These are phyloP conservation scores for Aphaenogaster floridana DNA, from an alignment of 1,140 invertebrate genomes.

Conservation along the genomic window DNA sequence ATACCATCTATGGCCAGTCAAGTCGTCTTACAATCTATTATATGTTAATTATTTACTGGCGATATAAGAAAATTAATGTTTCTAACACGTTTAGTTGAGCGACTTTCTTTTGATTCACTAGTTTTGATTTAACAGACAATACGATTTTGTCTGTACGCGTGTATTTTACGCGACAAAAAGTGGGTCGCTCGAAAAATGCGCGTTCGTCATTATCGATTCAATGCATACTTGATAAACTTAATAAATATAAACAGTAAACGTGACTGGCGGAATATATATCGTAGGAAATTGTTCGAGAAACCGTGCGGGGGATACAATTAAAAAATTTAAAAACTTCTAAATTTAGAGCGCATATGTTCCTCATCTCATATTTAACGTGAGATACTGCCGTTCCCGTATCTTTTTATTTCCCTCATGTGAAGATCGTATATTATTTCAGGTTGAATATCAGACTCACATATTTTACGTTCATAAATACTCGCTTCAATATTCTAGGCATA, in stretches of 20 bases:
- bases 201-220: not conserved
- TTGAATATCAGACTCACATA: not conserved
- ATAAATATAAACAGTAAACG: constrained; percentile 8
- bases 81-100: constrained; percentile 27
- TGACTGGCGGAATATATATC: constrained; percentile 1
- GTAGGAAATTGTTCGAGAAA: not conserved
- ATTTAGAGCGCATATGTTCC: not conserved
- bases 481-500: not conserved
- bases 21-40: too few species aligned
- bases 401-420: not conserved
- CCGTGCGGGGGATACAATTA: not conserved
- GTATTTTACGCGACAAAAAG: constrained; percentile 31
- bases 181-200: constrained; percentile 15
- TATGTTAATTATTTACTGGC: too few species aligned
- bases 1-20: too few species aligned
- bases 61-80: too few species aligned
- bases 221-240: constrained; percentile 3
- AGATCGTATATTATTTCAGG: constrained; percentile 13
- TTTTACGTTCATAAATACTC: constrained; percentile 10
- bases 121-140: not conserved
- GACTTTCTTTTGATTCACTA: not conserved
- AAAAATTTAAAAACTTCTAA: not conserved
- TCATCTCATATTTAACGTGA: constrained; percentile 11
- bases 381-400: not conserved
- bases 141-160: not conserved